Evolutionary conservation across 2,888 invertebrate species (phyloP), one percentile per base, ranked within the genome.

Genomic region (Ophonus ardosiacus): DNA sequence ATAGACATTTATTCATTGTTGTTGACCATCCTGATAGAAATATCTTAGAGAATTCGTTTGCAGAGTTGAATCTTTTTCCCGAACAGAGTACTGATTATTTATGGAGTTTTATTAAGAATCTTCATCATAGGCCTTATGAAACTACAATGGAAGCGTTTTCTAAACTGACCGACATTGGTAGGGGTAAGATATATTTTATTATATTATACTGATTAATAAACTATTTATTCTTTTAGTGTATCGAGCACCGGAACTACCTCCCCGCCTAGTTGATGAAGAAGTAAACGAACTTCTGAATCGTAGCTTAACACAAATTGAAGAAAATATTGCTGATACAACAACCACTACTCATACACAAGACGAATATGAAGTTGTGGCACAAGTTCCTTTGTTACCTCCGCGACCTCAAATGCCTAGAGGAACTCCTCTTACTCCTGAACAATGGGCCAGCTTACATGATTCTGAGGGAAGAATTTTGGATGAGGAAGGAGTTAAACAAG

Each of bases 131-230:
- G 89, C 97, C 98, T 0, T 96, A 96, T 89, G 96, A 96, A 89
- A 95, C 97, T 0, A 96, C 97, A 0, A 90, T 97, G 92, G 96
- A 96, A 88, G 96, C 97, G 0, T 97, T 98, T 91, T 95, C 97
- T 24, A 97, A 97, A 91, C 93, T 98, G 24, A 96, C 97, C 10
- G 96, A 96, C 91, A 95, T 96, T 89, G 94, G 94, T 92, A 93
- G 93, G 78, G 3, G 10, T 57, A 15, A 15, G 13, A 74, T 51
- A 24, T 91, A 84, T 80, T 81, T 17, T 8, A n/a, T 63, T 56
- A 57, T 38, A 68, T 68, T 3, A 68, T 87, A 7, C 68, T 59
- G 15, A 63, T 17, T 31, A 80, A 63, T 80, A 51, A 43, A 13
- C 17, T 21, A 43, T n/a, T 57, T 24, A 17, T 78, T 0, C 83